Evolutionary conservation across 2,797 vertebrate genomes (phyloP).

Genomic region (Enteromius fasciolatus): DNA sequence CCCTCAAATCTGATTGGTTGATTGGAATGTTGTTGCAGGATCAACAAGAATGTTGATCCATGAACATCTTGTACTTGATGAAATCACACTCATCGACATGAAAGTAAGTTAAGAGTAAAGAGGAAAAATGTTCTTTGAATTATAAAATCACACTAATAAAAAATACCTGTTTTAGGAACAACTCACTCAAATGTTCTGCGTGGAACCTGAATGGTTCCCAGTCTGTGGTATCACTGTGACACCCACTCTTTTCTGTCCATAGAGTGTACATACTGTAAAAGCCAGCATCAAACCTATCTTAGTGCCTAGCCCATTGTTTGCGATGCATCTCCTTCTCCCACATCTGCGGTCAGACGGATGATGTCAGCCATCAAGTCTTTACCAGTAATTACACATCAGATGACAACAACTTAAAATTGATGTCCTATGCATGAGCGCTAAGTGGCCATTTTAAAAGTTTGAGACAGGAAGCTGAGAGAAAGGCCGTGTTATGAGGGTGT

Average conservation of each 20-base stretch:
- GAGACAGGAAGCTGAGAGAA: conserved; percentile 67
- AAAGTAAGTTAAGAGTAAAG: background rate
- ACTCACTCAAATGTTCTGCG: background rate
- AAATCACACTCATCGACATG: background rate
- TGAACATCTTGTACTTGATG: no score
- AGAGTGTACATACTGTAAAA: conserved; percentile 46
- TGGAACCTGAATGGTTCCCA: no score
- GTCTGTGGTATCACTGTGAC: background rate
- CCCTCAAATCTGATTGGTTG: no score
- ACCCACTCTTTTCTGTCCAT: background rate
- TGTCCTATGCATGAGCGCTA: conserved; percentile 63
- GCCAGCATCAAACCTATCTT: conserved; percentile 48
- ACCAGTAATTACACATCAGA: conserved; percentile 70
- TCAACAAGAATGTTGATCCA: no score
- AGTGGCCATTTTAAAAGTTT: conserved; percentile 67
- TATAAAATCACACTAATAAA: background rate
- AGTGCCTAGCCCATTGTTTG: background rate
- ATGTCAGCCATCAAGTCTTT: conserved; percentile 64
- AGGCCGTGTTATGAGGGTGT: conserved; percentile 64
- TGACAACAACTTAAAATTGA: conserved; percentile 67
- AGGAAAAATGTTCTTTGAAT: background rate
- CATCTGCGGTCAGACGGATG: conserved; percentile 51
- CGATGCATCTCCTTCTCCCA: conserved; percentile 18
- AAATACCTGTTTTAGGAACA: background rate
- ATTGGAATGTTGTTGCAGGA: no score